Percentiles rank a stretch among this genome's conserved stretches.
phyloP scores from a whole-genome alignment of 2,113 vertebrate genomes.

The Notiomystis cincta region DNA sequence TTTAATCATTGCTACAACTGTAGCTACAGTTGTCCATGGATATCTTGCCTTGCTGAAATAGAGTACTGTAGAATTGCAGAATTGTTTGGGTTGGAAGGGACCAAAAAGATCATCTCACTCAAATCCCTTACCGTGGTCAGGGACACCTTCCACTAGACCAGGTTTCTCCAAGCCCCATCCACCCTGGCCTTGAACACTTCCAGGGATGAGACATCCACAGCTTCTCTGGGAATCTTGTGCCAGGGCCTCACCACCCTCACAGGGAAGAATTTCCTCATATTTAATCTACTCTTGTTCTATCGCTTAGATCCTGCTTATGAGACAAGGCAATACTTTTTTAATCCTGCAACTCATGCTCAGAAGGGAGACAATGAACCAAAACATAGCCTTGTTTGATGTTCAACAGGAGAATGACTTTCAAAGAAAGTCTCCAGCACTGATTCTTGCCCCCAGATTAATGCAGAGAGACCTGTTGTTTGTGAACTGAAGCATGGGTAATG shows the following conservation, averaged over 20 bases:
- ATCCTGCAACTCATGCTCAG: background rate
- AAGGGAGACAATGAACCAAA: background rate
- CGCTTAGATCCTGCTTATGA: background rate
- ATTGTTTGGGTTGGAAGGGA: background rate
- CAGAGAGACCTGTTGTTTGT: background rate
- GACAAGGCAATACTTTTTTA: background rate
- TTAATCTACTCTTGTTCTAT: background rate
- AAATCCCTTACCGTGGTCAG: background rate
- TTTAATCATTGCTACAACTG: background rate
- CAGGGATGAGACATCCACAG: background rate
- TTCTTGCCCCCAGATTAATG: background rate
- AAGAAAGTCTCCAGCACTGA: background rate
- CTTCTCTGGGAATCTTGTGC: background rate
- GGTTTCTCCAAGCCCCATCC: background rate
- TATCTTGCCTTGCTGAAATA: background rate
- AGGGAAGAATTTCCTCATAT: background rate
- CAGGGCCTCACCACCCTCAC: background rate
- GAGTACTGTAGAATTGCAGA: background rate
- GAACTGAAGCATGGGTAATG: background rate
- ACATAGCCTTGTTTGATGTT: background rate
- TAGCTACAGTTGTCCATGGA: background rate
- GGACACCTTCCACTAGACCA: background rate
- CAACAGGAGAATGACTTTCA: background rate
- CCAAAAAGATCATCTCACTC: background rate
- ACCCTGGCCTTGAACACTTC: background rate